Evolutionary conservation across 1,140 invertebrate genomes (phyloP), one percentile per base, ranked within the genome.

Genomic region (Hetaerina americana): DNA sequence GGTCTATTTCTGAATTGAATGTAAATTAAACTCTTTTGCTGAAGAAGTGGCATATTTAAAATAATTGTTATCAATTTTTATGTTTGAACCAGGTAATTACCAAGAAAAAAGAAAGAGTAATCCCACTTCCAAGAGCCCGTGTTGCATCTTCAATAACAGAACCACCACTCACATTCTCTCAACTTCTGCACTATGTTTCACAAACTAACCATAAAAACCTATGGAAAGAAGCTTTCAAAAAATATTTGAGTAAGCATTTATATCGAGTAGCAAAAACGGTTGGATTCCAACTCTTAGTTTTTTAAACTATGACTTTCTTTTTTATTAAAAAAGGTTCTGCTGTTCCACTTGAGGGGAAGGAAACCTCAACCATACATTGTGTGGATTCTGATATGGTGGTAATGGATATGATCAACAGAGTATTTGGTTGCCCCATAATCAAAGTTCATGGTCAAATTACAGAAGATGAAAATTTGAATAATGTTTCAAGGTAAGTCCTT

Each of bases 151-250:
- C 78, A 28, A 86, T 82, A 78, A 77, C 82, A 57, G 87, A 88
- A 72, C 76, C 83, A 18, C 86, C 90, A 15, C 81, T 93, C 22
- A 87, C 88, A 25, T 92, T 89, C 78, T 85, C 89, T 8, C 90
- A 93, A 80, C 82, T 92, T 49, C 82, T 93, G 18, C 89, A 90
- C 77, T 92, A 92, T 84, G 88, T 93, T 71, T 86, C 89, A 0
- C 87, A 91, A 78, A 90, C 85, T 29, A 94, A 93, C 83, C 90
- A 91, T 77, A 87, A 89, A 77, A 92, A 91, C 80, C 81, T 93
- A 70, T 94, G 92, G 92, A 92, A 92, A 79, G 87, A 92, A 76
- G 87, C 89, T 5, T 92, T 90, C 76, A 92, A 91, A 77, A 92
- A 90, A 82, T 91, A 91, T 81, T 86, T 82, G 72, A 82, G 85